Evolutionary conservation across 2,113 vertebrate species (phyloP), one percentile per base, ranked within the genome.

Genomic region (Jaculus jaculus): DNA sequence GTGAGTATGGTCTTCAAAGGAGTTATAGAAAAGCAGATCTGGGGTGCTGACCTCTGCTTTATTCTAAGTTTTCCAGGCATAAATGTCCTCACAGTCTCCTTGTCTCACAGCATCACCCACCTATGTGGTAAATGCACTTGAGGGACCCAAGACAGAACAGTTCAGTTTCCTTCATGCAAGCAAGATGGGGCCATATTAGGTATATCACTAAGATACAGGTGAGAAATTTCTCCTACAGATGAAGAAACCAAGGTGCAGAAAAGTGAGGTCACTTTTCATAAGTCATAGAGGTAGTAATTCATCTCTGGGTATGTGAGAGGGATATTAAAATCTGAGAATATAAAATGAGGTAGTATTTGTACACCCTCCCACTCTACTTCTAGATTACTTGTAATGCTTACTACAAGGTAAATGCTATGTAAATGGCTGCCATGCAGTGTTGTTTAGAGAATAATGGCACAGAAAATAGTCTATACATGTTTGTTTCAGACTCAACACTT

Each of bases 1-100:
- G 72, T 63, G 47, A 39, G 32, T 51, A 32, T 3, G 18, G n/a
- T 90, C 94, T 96, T 96, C 93, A 95, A 96, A 96, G 83, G 72
- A 32, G 34, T 72, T 0, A 0, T 39, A 16, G 39, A 63, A 95
- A 95, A 92, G 81, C 34, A 74, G 68, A 58, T 42, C 63, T 66
- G 61, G 51, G 5, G 17, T 69, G 32, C 20, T 72, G 88, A 93
- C 79, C 47, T 61, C 86, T 23, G 54, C 86, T 92, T 88, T 94
- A 79, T 37, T 83, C 86, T 21, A 21, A 81, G 71, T 85, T 94
- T 92, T 91, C 74, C 68, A 83, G 78, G 66, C 88, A 63, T 7
- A 34, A 32, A 61, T 58, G 34, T 86, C 69, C 24, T 87, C 30
- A 2, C 6, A 92, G 42, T 68, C 47, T 13, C 11, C 26, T 61